phyloP scores from a whole-genome alignment of 2,888 invertebrate genomes.

The Napeogenes inachia region DNA sequence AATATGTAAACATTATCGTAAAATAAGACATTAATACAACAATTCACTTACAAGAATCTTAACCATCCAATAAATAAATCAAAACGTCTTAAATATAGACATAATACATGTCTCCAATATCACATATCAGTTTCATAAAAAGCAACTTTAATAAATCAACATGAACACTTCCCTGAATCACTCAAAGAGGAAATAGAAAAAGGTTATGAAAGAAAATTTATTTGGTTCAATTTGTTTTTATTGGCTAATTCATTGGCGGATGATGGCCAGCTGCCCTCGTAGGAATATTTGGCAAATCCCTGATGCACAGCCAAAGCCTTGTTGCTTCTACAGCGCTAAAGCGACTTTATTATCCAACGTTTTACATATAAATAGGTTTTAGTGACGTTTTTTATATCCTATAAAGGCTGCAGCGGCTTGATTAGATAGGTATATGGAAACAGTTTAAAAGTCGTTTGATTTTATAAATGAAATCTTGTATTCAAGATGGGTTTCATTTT shows the following conservation, averaged over 20 bases:
- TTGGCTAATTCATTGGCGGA: slow-evolving; percentile 70
- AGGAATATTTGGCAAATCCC: slow-evolving; percentile 58
- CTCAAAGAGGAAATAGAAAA: slow-evolving; percentile 48
- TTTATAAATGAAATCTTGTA: background rate
- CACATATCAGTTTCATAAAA: too few species aligned
- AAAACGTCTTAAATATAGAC: too few species aligned
- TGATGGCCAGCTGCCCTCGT: slow-evolving; percentile 46
- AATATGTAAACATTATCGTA: too few species aligned
- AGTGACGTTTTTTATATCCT: slow-evolving; percentile 17
- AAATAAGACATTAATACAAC: too few species aligned
- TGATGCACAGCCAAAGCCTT: slow-evolving; percentile 43
- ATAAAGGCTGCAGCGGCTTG: slow-evolving; percentile 14
- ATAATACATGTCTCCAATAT: too few species aligned
- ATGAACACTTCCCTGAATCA: slow-evolving; percentile 10
- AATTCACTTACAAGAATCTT: too few species aligned
- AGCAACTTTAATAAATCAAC: background rate
- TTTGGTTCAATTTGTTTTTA: slow-evolving; percentile 74
- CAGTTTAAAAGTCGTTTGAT: slow-evolving; percentile 4
- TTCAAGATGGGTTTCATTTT: background rate
- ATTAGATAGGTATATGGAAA: slow-evolving; percentile 11
- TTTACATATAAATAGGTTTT: slow-evolving; percentile 63
- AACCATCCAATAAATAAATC: too few species aligned
- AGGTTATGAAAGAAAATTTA: slow-evolving; percentile 67
- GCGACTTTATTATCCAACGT: slow-evolving; percentile 55
- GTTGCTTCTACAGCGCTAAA: slow-evolving; percentile 42